Conservation (phyloP, 1,140 invertebrate species). For the Neodiprion virginianus region DNA sequence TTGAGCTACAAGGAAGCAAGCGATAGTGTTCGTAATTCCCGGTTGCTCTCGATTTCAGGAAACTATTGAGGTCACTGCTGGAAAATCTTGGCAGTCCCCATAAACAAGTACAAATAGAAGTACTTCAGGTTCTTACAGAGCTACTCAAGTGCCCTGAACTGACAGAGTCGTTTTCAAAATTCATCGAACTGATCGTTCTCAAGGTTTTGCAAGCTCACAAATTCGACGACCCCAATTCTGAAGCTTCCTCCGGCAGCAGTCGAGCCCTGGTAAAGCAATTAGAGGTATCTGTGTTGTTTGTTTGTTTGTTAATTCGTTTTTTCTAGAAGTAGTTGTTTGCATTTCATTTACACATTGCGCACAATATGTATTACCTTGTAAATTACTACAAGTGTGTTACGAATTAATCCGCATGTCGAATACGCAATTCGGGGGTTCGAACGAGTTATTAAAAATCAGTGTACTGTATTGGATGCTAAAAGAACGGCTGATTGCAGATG, state of each 20-base stretch:
- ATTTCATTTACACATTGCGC: too few relatives aligned
- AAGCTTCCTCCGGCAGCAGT: constrained; percentile 40
- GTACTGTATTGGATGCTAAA: too few relatives aligned
- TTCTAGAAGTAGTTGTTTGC: background rate
- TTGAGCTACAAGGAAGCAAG: background rate
- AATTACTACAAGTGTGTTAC: too few relatives aligned
- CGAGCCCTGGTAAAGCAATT: constrained; percentile 58
- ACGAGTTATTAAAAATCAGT: too few relatives aligned
- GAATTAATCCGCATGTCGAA: too few relatives aligned
- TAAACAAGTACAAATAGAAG: constrained; percentile 74
- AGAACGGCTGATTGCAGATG: too few relatives aligned
- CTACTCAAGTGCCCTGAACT: constrained; percentile 80
- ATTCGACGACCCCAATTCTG: constrained; percentile 45
- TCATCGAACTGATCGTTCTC: constrained; percentile 87
- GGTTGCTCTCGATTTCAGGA: constrained; percentile 57
- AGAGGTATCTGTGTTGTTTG: constrained; percentile 44
- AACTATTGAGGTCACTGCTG: constrained; percentile 75
- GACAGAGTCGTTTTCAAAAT: constrained; percentile 79
- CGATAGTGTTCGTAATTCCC: too few relatives aligned
- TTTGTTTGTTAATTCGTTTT: constrained; percentile 23
- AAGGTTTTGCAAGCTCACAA: constrained; percentile 87
- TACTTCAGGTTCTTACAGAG: constrained; percentile 80
- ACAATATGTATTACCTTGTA: too few relatives aligned
- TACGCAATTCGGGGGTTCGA: too few relatives aligned
- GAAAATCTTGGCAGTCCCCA: constrained; percentile 75